Percentiles rank a stretch among this genome's conserved stretches.
These are phyloP conservation scores for Labeo rohita DNA, from an alignment of 2,113 vertebrate genomes.

Conservation along the genomic window DNA sequence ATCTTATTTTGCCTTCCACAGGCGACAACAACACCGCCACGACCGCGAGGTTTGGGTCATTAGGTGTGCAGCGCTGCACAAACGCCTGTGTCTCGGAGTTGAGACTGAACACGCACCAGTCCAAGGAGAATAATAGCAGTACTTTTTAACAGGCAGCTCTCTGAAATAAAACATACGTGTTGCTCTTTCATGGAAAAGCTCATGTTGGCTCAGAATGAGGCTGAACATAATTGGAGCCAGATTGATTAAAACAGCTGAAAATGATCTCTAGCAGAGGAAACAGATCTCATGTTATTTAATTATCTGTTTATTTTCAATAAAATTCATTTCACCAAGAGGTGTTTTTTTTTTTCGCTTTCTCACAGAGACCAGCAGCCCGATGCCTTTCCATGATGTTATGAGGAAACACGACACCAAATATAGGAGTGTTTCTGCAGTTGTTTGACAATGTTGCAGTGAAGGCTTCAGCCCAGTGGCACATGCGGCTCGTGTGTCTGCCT, in stretches of 20 bases:
- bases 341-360: constrained; percentile 27
- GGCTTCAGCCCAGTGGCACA: too few species aligned
- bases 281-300: constrained; percentile 58
- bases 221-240: constrained; percentile 58
- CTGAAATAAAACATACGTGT: constrained; percentile 52
- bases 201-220: not conserved
- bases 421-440: not conserved
- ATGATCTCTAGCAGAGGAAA: constrained; percentile 52
- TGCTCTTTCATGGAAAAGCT: constrained; percentile 14
- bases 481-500: not conserved
- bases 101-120: not conserved
- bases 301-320: constrained; percentile 60
- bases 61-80: not conserved
- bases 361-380: not conserved
- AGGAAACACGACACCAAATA: not conserved
- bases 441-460: not conserved
- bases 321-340: constrained; percentile 55
- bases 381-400: constrained; percentile 35
- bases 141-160: constrained; percentile 59
- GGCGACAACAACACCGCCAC: too few species aligned
- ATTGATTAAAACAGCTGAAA: constrained; percentile 63
- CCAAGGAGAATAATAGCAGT: constrained; percentile 51
- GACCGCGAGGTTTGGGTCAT: not conserved
- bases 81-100: not conserved
- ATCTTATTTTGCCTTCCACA: too few species aligned